Evolutionary conservation across 2,888 invertebrate genomes (phyloP).

Genomic region (Hydroisotoma schaefferi): DNA sequence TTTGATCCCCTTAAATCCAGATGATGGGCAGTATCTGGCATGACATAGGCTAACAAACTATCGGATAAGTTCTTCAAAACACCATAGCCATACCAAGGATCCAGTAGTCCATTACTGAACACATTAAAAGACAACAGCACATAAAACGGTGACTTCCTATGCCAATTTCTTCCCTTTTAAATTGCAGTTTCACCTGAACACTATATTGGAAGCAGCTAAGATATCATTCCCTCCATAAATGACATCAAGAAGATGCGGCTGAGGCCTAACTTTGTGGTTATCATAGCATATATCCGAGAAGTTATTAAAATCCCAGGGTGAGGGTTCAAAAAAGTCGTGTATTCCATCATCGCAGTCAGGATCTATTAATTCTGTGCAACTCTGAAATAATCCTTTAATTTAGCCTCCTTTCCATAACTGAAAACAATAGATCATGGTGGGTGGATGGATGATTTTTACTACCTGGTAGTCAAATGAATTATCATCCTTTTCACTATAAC

Average conservation of each 20-base stretch:
- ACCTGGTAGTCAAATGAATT: constrained; percentile 13
- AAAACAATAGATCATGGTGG: too few species aligned
- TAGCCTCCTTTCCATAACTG: too few species aligned
- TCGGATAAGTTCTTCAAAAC: constrained; percentile 66
- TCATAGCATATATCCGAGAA: constrained; percentile 66
- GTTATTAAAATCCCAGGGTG: constrained; percentile 66
- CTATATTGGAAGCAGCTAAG: constrained; percentile 59
- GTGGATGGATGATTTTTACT: too few species aligned
- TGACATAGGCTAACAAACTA: constrained; percentile 64
- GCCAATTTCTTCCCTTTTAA: not conserved
- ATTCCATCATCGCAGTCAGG: constrained; percentile 77
- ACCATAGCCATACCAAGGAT: constrained; percentile 85
- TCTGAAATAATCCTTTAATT: too few species aligned
- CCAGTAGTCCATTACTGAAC: constrained; percentile 73
- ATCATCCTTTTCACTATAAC: constrained; percentile 7
- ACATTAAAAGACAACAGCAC: too few species aligned
- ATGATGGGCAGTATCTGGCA: constrained; percentile 82
- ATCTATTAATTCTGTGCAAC: constrained; percentile 96
- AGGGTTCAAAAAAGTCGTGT: constrained; percentile 78
- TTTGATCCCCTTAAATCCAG: constrained; percentile 69
- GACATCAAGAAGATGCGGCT: constrained; percentile 65
- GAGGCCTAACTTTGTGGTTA: constrained; percentile 60
- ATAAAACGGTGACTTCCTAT: too few species aligned
- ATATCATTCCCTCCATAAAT: constrained; percentile 78
- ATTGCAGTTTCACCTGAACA: constrained; percentile 56